These are phyloP conservation scores for Helleia helle DNA, from an alignment of 2,888 invertebrate genomes.

Conservation along the genomic window DNA sequence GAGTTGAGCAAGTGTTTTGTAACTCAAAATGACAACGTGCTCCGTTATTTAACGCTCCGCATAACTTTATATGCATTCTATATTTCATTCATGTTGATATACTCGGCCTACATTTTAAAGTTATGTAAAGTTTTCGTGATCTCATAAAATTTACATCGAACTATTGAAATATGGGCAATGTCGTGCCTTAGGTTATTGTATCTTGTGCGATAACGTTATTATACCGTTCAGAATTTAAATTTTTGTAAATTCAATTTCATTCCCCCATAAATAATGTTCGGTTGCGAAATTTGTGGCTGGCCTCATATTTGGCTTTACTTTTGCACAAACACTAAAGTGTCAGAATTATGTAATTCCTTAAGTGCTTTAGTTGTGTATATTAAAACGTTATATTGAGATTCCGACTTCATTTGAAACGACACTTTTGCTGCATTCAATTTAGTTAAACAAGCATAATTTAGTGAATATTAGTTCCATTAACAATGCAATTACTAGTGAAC, in stretches of 20 bases:
- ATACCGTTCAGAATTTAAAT: conserved; percentile 2
- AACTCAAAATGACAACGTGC: conserved; percentile 11
- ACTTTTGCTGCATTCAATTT: too few relatives aligned
- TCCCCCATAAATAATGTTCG: background rate
- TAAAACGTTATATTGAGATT: too few relatives aligned
- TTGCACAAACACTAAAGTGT: too few relatives aligned
- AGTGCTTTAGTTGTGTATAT: too few relatives aligned
- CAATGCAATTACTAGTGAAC: too few relatives aligned
- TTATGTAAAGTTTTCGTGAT: conserved; percentile 21
- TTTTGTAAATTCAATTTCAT: background rate
- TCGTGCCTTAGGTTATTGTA: conserved; percentile 6
- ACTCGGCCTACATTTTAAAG: conserved; percentile 20
- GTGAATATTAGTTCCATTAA: too few relatives aligned
- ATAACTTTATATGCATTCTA: conserved; percentile 18
- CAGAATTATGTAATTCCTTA: too few relatives aligned
- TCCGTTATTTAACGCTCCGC: conserved; percentile 30
- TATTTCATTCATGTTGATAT: conserved; percentile 18
- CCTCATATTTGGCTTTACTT: background rate
- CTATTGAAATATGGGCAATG: conserved; percentile 1
- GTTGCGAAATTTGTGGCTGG: background rate
- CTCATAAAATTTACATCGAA: conserved; percentile 6
- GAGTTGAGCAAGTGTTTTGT: conserved; percentile 6
- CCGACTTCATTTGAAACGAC: too few relatives aligned
- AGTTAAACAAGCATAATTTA: too few relatives aligned
- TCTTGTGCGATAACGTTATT: conserved; percentile 3